These are phyloP conservation scores for Chymomyza costata DNA, from an alignment of 1,140 invertebrate genomes.

Conservation along the genomic window DNA sequence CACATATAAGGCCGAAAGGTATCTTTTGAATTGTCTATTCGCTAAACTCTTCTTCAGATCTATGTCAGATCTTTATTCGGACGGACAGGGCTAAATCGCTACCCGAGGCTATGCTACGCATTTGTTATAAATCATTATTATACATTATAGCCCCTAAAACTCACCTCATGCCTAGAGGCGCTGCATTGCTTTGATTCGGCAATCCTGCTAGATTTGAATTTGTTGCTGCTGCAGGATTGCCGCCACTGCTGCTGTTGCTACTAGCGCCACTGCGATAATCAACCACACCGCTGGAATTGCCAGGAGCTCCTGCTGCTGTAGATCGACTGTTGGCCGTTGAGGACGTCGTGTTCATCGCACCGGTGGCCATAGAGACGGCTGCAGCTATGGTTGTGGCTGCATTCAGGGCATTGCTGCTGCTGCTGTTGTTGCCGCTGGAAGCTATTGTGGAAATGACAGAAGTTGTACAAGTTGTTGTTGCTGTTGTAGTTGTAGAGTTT, in stretches of 20 bases:
- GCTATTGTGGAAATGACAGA: slow-evolving; percentile 50
- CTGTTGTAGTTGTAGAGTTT: slow-evolving; percentile 18
- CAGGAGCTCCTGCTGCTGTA: slow-evolving; percentile 33
- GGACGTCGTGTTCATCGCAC: slow-evolving; percentile 62
- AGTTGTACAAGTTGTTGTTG: slow-evolving; percentile 33
- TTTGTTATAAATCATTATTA: too few species aligned
- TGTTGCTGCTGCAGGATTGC: slow-evolving; percentile 6
- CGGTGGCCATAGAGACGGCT: slow-evolving; percentile 56
- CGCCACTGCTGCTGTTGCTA: slow-evolving; percentile 17
- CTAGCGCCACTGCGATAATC: slow-evolving; percentile 37
- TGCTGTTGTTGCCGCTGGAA: slow-evolving; percentile 20
- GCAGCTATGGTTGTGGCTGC: slow-evolving; percentile 58
- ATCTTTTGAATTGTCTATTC: too few species aligned
- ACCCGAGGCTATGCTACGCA: too few species aligned
- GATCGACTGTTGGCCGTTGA: slow-evolving; percentile 49
- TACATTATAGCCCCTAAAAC: too few species aligned
- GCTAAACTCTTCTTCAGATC: too few species aligned
- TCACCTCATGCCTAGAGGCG: slow-evolving; percentile 44
- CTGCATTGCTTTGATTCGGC: slow-evolving; percentile 31
- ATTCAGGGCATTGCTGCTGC: slow-evolving; percentile 36
- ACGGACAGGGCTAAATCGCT: too few species aligned
- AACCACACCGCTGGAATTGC: slow-evolving; percentile 44
- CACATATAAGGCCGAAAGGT: too few species aligned
- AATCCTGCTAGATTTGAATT: slow-evolving; percentile 21
- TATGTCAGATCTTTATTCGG: too few species aligned